Evolutionary conservation across 92 coral and sea anemone species (phyloP).

Genomic region (Heliopora coerulea): DNA sequence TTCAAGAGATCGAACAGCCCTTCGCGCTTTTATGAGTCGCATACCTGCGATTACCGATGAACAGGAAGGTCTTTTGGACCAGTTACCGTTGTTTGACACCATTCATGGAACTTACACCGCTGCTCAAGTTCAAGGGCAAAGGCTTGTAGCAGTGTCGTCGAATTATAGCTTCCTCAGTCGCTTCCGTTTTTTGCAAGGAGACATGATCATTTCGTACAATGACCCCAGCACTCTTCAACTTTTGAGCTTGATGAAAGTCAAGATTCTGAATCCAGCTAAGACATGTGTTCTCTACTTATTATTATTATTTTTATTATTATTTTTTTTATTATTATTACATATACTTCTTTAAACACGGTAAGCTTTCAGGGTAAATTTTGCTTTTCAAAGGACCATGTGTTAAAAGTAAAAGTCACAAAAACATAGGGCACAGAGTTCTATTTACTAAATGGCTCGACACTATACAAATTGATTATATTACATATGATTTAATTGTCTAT

Average conservation of each 20-base stretch:
- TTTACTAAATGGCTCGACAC: too few relatives aligned
- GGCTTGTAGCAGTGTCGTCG: slow-evolving; percentile 5
- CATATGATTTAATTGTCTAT: too few relatives aligned
- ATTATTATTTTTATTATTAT: too few relatives aligned
- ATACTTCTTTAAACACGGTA: too few relatives aligned
- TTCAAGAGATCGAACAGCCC: background rate
- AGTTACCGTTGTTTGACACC: background rate
- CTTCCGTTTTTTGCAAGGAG: slow-evolving; percentile 24
- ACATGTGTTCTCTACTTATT: slow-evolving; percentile 54
- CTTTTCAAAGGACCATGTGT: too few relatives aligned
- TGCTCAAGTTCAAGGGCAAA: background rate
- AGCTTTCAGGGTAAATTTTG: too few relatives aligned
- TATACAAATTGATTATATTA: too few relatives aligned
- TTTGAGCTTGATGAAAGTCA: slow-evolving; percentile 39
- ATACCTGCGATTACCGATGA: slow-evolving; percentile 37
- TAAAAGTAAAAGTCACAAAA: too few relatives aligned
- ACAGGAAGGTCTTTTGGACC: slow-evolving; percentile 40
- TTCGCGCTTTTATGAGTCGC: background rate
- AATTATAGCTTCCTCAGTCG: slow-evolving; percentile 3
- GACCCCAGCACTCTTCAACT: slow-evolving; percentile 31
- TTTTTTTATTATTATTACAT: too few relatives aligned
- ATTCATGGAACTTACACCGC: slow-evolving; percentile 20
- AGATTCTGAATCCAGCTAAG: slow-evolving; percentile 27
- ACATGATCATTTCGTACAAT: slow-evolving; percentile 40
- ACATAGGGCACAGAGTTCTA: too few relatives aligned